phyloP scores from a whole-genome alignment of 1,140 invertebrate species.

The Metaphire vulgaris region DNA sequence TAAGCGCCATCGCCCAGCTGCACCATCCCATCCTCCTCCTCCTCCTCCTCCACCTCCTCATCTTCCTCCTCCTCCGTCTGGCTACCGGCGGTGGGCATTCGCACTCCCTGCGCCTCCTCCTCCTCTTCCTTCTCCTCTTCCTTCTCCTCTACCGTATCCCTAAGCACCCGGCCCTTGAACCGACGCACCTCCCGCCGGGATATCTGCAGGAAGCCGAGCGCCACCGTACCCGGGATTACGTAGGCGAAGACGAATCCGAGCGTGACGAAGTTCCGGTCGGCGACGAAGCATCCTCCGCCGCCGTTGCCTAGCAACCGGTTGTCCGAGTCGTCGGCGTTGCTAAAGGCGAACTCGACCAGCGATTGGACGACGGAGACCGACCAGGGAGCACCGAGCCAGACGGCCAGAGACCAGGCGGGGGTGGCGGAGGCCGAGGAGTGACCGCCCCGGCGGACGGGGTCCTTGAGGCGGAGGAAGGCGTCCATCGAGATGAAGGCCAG shows the following conservation, averaged over 20 bases:
- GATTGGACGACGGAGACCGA: constrained; percentile 17
- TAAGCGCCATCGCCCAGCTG: too few species aligned
- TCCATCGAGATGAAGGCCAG: constrained; percentile 24
- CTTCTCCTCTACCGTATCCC: too few species aligned
- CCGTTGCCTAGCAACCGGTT: neutral
- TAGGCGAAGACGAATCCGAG: constrained; percentile 22
- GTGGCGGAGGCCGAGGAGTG: too few species aligned
- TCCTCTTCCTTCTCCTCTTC: too few species aligned
- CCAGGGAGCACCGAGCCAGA: constrained; percentile 23
- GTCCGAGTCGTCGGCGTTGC: constrained; percentile 14
- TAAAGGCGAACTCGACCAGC: constrained; percentile 21
- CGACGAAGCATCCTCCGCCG: constrained; percentile 22
- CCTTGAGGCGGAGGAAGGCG: constrained; percentile 23
- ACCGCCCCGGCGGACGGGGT: too few species aligned
- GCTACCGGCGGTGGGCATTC: too few species aligned
- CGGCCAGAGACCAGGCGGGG: constrained; percentile 3
- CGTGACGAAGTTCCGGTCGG: constrained; percentile 21
- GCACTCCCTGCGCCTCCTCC: too few species aligned
- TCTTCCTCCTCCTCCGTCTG: too few species aligned
- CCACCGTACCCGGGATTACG: constrained; percentile 13
- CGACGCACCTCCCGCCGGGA: too few species aligned
- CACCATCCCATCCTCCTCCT: too few species aligned
- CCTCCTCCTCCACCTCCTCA: too few species aligned
- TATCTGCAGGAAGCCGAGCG: neutral
- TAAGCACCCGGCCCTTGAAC: too few species aligned